Base-by-base conservation (phyloP, 2,113 vertebrate species). In the Stegastes partitus region DNA sequence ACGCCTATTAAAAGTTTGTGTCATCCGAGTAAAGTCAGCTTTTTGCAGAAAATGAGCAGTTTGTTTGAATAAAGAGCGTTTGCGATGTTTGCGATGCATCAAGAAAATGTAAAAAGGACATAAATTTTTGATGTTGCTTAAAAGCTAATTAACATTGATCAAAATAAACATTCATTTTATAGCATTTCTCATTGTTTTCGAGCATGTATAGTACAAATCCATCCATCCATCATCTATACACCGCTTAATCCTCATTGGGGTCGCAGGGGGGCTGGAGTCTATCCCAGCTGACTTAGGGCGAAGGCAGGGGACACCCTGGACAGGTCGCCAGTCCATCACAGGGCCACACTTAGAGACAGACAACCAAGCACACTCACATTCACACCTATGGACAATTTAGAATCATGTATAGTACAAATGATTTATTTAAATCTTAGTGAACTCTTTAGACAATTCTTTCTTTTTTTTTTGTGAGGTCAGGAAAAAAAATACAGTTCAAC, bases 1-100 rank as follows among this genome's bases (percentile, higher is more conserved):
- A 62, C 62, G 79, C 79, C 79, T 74, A 85, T 89, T 86, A 89
- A 91, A 91, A 89, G 72, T 91, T 85, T 63, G 71, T 67, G 62
- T 44, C 51, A 54, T 80, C 78, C 74, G 21, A 69, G 74, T 56
- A 56, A 83, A 78, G 62, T 69, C 59, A 31, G 50, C 80, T 74
- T 44, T 84, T 87, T 88, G 77, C 65, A 31, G 66, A 49, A 74
- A 72, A 45, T 25, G 56, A 54, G 63, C 39, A 12, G 57, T 68
- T 85, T 61, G 56, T 77, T 84, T 68, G 59, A 76, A 82, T 79
- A 68, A 61, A 79, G 28, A 1, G 6, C 68, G 58, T 45, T 62
- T 68, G 59, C 53, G 8, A 56, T 7, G 59, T 31, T 15, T n/a
- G 47, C 21, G 7, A 23, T 42, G 16, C n/a, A 58, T n/a, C 18